Evolutionary conservation across 2,888 invertebrate species (phyloP).

Genomic region (Minunthozetes semirufus): DNA sequence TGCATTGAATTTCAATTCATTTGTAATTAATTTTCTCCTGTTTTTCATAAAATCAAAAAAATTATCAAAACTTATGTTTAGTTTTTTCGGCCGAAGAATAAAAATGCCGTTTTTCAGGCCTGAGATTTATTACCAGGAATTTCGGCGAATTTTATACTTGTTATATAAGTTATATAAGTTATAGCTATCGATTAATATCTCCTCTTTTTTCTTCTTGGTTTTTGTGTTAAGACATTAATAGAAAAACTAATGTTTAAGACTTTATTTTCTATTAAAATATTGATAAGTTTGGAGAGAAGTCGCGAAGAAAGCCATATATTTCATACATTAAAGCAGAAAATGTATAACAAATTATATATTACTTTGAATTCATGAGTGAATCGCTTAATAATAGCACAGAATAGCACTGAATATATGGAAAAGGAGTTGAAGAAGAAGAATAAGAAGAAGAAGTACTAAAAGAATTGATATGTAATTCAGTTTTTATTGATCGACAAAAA

Average conservation of each 20-base stretch:
- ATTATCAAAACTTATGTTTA: too few relatives aligned
- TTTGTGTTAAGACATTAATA: background rate
- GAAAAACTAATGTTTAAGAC: background rate
- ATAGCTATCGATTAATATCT: background rate
- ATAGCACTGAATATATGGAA: too few relatives aligned
- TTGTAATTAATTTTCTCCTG: too few relatives aligned
- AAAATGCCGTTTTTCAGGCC: too few relatives aligned
- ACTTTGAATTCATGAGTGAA: background rate
- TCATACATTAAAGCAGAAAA: background rate
- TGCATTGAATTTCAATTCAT: too few relatives aligned
- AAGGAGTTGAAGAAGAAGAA: too few relatives aligned
- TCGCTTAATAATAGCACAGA: background rate
- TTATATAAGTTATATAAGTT: too few relatives aligned
- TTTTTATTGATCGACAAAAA: background rate
- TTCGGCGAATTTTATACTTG: background rate
- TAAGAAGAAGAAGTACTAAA: too few relatives aligned
- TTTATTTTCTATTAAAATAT: constrained; percentile 3
- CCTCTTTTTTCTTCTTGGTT: background rate
- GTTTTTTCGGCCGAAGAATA: too few relatives aligned
- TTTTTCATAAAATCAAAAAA: too few relatives aligned
- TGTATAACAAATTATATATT: background rate
- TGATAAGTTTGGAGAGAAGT: background rate
- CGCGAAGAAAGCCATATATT: background rate
- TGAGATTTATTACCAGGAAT: constrained; percentile 8
- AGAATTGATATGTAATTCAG: background rate